Base-by-base conservation (phyloP, 1,140 invertebrate species). In the Apis dorsata region DNA sequence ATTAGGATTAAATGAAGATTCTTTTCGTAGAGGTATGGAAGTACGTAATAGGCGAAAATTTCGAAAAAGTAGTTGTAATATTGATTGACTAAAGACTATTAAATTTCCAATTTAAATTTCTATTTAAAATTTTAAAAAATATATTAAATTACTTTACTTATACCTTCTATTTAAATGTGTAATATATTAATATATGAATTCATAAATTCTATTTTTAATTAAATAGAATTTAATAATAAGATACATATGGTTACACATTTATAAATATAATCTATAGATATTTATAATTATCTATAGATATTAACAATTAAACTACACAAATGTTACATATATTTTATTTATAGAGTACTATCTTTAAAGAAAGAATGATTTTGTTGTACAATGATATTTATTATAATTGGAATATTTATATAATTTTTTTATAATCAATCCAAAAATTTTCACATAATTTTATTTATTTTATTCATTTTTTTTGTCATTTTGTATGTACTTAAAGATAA, bases 71-170 rank as follows among this genome's bases (percentile, higher is more conserved):
- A 92, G 87, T 66, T 92, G 91, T 81, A 94, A 93, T 76, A 68
- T 93, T 84, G 93, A 94, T 89, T 93, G 91, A 93, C 90, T 93
- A 91, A 94, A 92, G 59, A 90, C 90, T 66, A 93, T 93, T 79
- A 90, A 93, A 87, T 93, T 94, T 90, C 92, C 93, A 57, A 94
- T 94, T 90, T 93, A 92, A 93, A 88, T 81, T 78, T 80, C 28
- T 73, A 60, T 70, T 71, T 76, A 78, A 74, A 80, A 44, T 83
- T 59, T 81, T 78, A 57, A 57, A 65, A 44, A 9, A 65, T 60
- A 66, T 60, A 13, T 70, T 12, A 70, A 51, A 13, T 68, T 24
- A 53, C 24, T 55, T 49, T 77, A 66, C 11, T 57, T 76, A 34
- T 76, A 76, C 62, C 13, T 85, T 85, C 49, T 84, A 86, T 72